Evolutionary conservation across 1,140 invertebrate species (phyloP), one percentile per base, ranked within the genome.

Genomic region (Formica selysi): DNA sequence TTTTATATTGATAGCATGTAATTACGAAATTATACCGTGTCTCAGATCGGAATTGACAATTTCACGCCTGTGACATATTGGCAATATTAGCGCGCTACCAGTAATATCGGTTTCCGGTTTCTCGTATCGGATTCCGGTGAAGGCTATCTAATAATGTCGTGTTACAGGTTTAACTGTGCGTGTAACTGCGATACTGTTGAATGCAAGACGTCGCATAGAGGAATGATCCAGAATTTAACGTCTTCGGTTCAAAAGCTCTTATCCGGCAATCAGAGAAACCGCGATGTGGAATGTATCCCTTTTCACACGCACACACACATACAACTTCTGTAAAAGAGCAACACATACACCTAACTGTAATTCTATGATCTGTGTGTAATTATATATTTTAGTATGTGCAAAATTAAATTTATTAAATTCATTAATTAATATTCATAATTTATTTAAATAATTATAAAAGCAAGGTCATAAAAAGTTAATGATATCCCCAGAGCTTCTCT

Each of bases 91-190:
- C 48, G 16, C 68, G 48, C 13, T 57, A 36, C 36, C 64, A 29
- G 51, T 48, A 74, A 83, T 70, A 80, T 83, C 48, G 64, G 76
- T 29, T 80, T 80, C 64, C 76, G 48, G 64, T 68, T 80, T 80
- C 62, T 41, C 61, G 41, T 67, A 80, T 80, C n/a, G 54, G 13
- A 83, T 74, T 83, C 54, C 79, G 41, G 54, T 83, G 16, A 74
- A 74, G 54, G 79, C 79, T 36, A 83, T 83, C 54, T 83, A 83
- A 83, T 74, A 74, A 71, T n/a, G 13, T 74, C 54, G 68, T 32
- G 41, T n/a, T 80, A 67, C 64, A 44, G 68, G 44, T 73, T 83
- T 83, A 83, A 83, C 29, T 10, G 68, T 32, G 38, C 54, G 36
- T 61, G 54, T 73, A 61, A 83, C 13, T 19, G 38, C 61, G 73